phyloP scores from a whole-genome alignment of 2,888 invertebrate species.

The Drosophila subsilvestris region DNA sequence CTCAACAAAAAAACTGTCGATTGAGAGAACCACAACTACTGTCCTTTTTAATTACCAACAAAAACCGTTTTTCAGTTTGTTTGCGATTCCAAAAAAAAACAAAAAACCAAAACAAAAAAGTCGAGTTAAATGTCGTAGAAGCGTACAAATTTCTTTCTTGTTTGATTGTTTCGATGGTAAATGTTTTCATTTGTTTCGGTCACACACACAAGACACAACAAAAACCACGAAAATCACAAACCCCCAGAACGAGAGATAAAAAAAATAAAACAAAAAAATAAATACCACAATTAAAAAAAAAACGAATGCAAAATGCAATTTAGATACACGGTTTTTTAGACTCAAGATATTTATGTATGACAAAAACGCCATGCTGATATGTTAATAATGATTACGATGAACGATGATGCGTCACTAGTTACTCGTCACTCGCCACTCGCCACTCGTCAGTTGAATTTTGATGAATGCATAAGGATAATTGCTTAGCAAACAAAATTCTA shows the following conservation, averaged over 20 bases:
- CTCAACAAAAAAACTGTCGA: not conserved
- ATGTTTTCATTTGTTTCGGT: constrained; percentile 81
- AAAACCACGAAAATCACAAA: constrained; percentile 10
- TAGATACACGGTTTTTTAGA: not conserved
- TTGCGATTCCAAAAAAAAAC: constrained; percentile 30
- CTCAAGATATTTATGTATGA: constrained; percentile 39
- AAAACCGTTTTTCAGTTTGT: constrained; percentile 22
- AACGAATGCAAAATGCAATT: constrained; percentile 4
- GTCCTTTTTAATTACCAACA: not conserved
- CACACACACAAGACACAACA: constrained; percentile 44
- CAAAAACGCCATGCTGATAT: constrained; percentile 45
- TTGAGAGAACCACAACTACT: not conserved
- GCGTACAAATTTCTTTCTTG: constrained; percentile 83
- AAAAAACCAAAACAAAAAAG: constrained; percentile 8
- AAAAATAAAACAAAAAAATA: constrained; percentile 19
- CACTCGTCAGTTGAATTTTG: constrained; percentile 5
- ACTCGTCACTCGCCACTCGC: not conserved
- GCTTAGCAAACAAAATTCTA: constrained; percentile 18
- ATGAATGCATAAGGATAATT: constrained; percentile 21
- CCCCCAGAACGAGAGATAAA: constrained; percentile 4
- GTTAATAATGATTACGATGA: not conserved
- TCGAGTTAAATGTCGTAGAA: constrained; percentile 48
- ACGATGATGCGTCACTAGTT: constrained; percentile 9
- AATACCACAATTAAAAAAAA: constrained; percentile 11
- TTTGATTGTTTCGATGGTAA: constrained; percentile 84